Evolutionary conservation across 2,888 invertebrate species (phyloP).

Genomic region (Gnatocerus cornutus): DNA sequence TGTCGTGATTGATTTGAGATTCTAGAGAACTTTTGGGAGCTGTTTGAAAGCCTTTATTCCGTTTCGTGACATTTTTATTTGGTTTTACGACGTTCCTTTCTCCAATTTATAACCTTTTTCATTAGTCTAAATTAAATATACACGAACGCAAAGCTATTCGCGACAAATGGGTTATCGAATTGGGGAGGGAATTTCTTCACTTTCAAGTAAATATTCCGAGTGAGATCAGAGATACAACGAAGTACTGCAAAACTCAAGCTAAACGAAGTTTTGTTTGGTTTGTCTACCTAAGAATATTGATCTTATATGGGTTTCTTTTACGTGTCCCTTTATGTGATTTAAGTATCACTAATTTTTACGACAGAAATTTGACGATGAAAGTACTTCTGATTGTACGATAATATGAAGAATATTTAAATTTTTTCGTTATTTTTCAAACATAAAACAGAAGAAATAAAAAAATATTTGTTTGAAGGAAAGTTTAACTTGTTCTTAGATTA

Average conservation of each 20-base stretch:
- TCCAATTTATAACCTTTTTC: conserved; percentile 8
- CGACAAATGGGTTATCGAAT: conserved; percentile 5
- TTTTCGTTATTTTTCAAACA: too few relatives aligned
- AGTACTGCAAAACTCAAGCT: too few relatives aligned
- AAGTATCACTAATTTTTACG: too few relatives aligned
- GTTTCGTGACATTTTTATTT: conserved; percentile 45
- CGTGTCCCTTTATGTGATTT: too few relatives aligned
- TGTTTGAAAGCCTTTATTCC: conserved; percentile 45
- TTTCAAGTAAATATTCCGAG: not conserved
- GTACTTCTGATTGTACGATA: too few relatives aligned
- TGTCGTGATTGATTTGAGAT: conserved; percentile 68
- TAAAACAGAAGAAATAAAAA: too few relatives aligned
- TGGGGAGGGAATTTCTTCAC: not conserved
- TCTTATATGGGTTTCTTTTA: too few relatives aligned
- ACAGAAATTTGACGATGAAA: too few relatives aligned
- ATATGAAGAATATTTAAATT: too few relatives aligned
- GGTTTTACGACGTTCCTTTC: conserved; percentile 15
- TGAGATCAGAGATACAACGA: too few relatives aligned
- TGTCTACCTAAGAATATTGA: too few relatives aligned
- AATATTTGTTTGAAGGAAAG: not conserved
- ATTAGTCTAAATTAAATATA: conserved; percentile 13
- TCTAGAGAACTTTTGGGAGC: conserved; percentile 54
- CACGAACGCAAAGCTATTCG: conserved; percentile 2
- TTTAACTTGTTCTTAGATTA: not conserved
- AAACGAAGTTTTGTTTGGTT: too few relatives aligned